phyloP scores from a whole-genome alignment of 2,797 vertebrate genomes.

The Clarias laeviceps region DNA sequence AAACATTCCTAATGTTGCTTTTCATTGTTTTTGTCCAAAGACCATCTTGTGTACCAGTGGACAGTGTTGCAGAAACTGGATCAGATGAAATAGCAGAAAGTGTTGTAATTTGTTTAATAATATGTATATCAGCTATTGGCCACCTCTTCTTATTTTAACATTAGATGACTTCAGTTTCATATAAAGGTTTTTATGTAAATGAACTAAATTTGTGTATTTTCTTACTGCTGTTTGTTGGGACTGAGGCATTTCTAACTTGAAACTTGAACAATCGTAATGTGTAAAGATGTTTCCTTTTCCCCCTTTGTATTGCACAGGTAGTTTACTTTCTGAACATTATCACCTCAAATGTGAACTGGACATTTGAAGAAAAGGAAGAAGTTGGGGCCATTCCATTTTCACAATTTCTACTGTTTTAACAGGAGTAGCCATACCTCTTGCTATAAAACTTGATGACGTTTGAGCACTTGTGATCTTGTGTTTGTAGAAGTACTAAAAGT shows the following conservation, averaged over 20 bases:
- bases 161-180: slow-evolving; percentile 32
- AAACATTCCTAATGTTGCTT: slow-evolving; percentile 59
- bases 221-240: slow-evolving; percentile 30
- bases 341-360: slow-evolving; percentile 50
- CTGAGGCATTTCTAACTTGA: slow-evolving; percentile 43
- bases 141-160: not conserved
- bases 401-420: slow-evolving; percentile 41
- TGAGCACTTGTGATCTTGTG: slow-evolving; percentile 8
- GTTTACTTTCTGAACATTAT: slow-evolving; percentile 30
- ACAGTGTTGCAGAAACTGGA: slow-evolving; percentile 37
- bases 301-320: slow-evolving; percentile 27
- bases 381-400: not conserved
- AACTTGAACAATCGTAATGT: slow-evolving; percentile 49
- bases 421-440: not conserved
- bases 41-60: slow-evolving; percentile 56
- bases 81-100: slow-evolving; percentile 4
- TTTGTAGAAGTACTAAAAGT: slow-evolving; percentile 29
- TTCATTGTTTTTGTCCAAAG: slow-evolving; percentile 61
- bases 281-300: slow-evolving; percentile 10
- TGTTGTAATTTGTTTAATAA: slow-evolving; percentile 10
- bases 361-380: slow-evolving; percentile 23
- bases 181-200: slow-evolving; percentile 20
- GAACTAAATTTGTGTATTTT: slow-evolving; percentile 32
- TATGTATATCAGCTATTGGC: slow-evolving; percentile 18
- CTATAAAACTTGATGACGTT: not conserved